Base-by-base conservation (phyloP, 2,113 vertebrate species). In the Nanorana parkeri region DNA sequence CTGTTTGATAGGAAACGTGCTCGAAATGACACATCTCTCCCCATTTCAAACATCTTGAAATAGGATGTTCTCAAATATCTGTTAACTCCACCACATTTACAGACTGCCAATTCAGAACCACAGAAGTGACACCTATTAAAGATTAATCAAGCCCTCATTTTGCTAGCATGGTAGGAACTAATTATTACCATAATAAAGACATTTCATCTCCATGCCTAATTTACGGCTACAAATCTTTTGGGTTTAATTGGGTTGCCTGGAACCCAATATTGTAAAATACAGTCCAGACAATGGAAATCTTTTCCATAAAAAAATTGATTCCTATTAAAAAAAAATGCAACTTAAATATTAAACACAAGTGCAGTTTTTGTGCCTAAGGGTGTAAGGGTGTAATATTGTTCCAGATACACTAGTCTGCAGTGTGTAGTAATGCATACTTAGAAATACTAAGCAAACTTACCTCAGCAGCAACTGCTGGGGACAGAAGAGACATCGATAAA, bases 281-380 rank as follows among this genome's bases (percentile, higher is more conserved):
- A 41, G 6, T 74, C 15, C 60, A 60, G 28, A 74, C 17, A 61
- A 28, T 29, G 28, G 26, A 74, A 74, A 32, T 47, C 0, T 15
- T 47, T 47, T 15, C 41, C 56, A 60, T 56, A 60, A n/a, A 74
- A 54, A 41, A 55, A 58, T 28, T 19, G 23, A 21, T 75, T 21
- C 72, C 20, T 32, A 32, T 55, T 56, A 61, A 60, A 36, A 58
- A 75, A 21, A 56, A 61, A 60, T 61, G 36, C 29, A 61, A 75
- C 55, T 75, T 36, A 60, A 60, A 32, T 74, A n/a, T 36, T 58
- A 8, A 56, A 60, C 19, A 60, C 71, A 60, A 23, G 54, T 60
- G 55, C 28, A 1, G 7, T 56, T 75, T 23, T n/a, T 75, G 20
- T 61, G 60, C 28, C 47, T 52, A 21, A 63, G 29, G 8, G 20